phyloP scores from a whole-genome alignment of 2,113 vertebrate genomes.

The Caretta caretta region DNA sequence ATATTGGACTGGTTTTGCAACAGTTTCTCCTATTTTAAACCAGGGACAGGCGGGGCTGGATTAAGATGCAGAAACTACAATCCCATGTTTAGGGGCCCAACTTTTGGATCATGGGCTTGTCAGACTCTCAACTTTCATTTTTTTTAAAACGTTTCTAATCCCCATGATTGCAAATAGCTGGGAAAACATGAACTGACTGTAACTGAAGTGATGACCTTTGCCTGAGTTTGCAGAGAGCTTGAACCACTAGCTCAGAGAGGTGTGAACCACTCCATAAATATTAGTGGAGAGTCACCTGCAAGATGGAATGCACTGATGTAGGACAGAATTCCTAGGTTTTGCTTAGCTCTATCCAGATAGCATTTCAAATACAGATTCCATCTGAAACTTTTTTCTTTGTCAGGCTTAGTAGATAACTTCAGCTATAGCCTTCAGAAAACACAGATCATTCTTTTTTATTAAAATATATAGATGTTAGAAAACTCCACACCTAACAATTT shows the following conservation, averaged over 20 bases:
- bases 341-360: neutral
- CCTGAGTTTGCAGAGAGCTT: neutral
- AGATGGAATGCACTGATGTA: fast-evolving
- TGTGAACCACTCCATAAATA: neutral
- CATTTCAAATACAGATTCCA: neutral
- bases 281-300: neutral
- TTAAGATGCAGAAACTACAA: neutral
- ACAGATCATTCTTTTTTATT: neutral
- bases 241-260: neutral
- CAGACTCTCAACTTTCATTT: neutral
- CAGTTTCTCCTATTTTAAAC: neutral
- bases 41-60: neutral
- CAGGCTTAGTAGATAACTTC: neutral
- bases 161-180: neutral
- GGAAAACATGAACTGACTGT: neutral
- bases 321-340: neutral
- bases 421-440: neutral
- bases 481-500: neutral
- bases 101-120: neutral
- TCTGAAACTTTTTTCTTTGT: neutral
- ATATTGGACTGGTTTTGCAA: neutral
- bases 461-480: neutral
- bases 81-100: fast-evolving
- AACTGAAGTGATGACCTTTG: neutral
- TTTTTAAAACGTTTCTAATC: neutral